A percentile compares a stretch with the other conserved stretches of the same genome.
Evolutionary conservation across 1,140 invertebrate species (phyloP).

Genomic region (Leptonema lineaticorne): DNA sequence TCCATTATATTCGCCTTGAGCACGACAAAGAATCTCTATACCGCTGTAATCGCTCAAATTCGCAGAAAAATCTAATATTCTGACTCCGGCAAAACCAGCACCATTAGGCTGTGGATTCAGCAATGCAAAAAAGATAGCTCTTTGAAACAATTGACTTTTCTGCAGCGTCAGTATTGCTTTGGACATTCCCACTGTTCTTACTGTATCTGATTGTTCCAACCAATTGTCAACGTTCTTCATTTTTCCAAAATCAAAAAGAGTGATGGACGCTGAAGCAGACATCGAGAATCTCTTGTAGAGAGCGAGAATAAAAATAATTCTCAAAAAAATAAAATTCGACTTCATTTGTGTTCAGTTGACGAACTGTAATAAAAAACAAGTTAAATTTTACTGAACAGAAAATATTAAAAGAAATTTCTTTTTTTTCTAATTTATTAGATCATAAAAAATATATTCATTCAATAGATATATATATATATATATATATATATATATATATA

Average conservation of each 20-base stretch:
- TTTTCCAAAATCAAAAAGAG: slow-evolving; percentile 34
- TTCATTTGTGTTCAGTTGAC: too few relatives aligned
- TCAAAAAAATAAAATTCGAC: too few relatives aligned
- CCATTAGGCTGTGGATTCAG: slow-evolving; percentile 71
- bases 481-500: too few relatives aligned
- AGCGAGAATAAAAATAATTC: too few relatives aligned
- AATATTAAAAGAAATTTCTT: too few relatives aligned
- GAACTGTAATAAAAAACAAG: too few relatives aligned
- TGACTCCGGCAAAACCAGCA: slow-evolving; percentile 68
- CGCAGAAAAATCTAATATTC: slow-evolving; percentile 49
- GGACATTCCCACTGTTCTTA: slow-evolving; percentile 65
- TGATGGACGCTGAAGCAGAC: too few relatives aligned
- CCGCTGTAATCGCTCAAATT: slow-evolving; percentile 56
- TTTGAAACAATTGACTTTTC: slow-evolving; percentile 61
- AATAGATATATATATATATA: too few relatives aligned
- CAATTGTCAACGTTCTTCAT: slow-evolving; percentile 48
- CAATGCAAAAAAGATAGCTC: slow-evolving; percentile 66
- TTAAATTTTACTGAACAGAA: too few relatives aligned
- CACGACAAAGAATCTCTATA: slow-evolving; percentile 59
- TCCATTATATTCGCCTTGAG: slow-evolving; percentile 58
- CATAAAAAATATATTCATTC: too few relatives aligned
- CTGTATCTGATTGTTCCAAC: slow-evolving; percentile 66
- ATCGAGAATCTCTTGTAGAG: too few relatives aligned
- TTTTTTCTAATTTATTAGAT: too few relatives aligned
- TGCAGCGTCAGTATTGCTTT: slow-evolving; percentile 63